These are phyloP conservation scores for Synergus gifuensis DNA, from an alignment of 2,888 invertebrate species.

Conservation along the genomic window DNA sequence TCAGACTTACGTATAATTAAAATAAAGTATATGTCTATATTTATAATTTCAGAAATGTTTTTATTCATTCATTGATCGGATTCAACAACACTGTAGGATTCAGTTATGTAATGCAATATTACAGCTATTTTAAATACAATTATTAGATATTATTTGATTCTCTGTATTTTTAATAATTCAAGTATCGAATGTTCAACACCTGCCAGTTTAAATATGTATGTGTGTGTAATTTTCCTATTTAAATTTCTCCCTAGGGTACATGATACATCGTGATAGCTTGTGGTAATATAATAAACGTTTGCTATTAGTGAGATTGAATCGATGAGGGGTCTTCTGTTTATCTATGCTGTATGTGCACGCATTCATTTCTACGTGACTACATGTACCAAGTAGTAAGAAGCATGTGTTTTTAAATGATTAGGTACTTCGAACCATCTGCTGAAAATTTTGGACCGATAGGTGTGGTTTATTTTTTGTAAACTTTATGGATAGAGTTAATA, in stretches of 20 bases:
- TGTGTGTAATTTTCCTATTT: not conserved
- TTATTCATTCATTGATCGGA: not conserved
- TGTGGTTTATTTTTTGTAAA: no score
- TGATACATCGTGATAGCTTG: not conserved
- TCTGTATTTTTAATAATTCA: no score
- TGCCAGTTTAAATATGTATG: not conserved
- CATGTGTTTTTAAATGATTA: constrained; percentile 64
- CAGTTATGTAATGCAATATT: no score
- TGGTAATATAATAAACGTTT: constrained; percentile 36
- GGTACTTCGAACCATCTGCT: constrained; percentile 38
- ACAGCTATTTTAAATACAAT: no score
- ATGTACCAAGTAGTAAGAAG: constrained; percentile 67
- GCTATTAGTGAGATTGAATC: constrained; percentile 72
- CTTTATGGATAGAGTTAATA: no score
- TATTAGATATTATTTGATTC: no score
- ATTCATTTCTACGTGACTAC: constrained; percentile 56
- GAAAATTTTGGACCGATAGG: not conserved
- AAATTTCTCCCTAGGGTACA: not conserved
- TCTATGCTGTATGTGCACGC: constrained; percentile 58
- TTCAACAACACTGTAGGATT: no score
- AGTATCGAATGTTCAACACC: not conserved
- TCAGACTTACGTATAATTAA: not conserved
- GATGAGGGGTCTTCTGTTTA: constrained; percentile 56
- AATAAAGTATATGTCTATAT: not conserved
- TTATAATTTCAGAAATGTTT: not conserved